These are phyloP conservation scores for Euschistus heros DNA, from an alignment of 1,140 invertebrate genomes.

Conservation along the genomic window DNA sequence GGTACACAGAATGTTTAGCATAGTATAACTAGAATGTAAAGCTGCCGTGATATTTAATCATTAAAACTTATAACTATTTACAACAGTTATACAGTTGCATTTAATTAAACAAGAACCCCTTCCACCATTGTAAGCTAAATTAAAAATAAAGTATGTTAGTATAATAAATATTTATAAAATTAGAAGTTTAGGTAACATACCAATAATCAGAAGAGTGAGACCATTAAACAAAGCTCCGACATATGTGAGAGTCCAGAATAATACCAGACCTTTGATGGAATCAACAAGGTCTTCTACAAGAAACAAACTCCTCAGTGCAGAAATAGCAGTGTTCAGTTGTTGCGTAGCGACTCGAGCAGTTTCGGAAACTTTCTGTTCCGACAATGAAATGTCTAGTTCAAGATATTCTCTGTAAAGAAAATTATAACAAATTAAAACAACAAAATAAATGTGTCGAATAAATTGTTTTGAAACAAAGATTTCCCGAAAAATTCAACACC, in stretches of 20 bases:
- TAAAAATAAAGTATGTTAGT: neutral
- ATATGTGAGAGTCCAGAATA: constrained; percentile 91
- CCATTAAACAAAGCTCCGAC: constrained; percentile 96
- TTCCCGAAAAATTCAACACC: too few relatives aligned
- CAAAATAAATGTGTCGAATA: too few relatives aligned
- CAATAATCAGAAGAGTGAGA: constrained; percentile 88
- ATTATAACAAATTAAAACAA: neutral
- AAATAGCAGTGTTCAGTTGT: constrained; percentile 67
- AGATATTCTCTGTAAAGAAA: constrained; percentile 61
- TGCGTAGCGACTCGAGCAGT: constrained; percentile 70
- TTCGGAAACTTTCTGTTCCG: constrained; percentile 78
- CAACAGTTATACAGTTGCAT: too few relatives aligned
- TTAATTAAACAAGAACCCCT: too few relatives aligned
- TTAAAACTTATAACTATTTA: too few relatives aligned
- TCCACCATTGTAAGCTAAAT: too few relatives aligned
- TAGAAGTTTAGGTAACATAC: constrained; percentile 41
- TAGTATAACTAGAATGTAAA: too few relatives aligned
- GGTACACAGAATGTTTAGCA: too few relatives aligned
- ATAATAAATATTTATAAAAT: neutral
- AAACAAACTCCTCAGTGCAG: constrained; percentile 82
- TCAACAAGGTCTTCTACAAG: constrained; percentile 93
- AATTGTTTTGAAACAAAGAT: too few relatives aligned
- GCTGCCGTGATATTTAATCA: too few relatives aligned
- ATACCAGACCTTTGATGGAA: constrained; percentile 85
- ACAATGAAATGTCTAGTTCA: constrained; percentile 73